These are phyloP conservation scores for Emydoidea blandingii DNA, from an alignment of 2,797 vertebrate species.

Conservation along the genomic window DNA sequence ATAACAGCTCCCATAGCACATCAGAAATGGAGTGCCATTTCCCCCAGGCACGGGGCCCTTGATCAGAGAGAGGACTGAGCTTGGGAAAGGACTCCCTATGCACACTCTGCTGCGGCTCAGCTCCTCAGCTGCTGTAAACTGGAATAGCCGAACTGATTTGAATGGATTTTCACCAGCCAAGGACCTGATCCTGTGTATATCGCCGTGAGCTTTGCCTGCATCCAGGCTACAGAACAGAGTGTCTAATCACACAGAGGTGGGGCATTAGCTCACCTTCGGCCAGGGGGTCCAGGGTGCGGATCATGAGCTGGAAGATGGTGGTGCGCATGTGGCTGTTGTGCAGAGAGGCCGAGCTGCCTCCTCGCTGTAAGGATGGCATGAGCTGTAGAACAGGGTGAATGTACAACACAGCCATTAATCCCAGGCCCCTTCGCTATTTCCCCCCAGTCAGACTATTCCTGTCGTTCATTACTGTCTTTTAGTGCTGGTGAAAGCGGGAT, in stretches of 20 bases:
- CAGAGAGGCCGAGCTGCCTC: constrained; percentile 92
- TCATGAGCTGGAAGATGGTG: constrained; percentile 96
- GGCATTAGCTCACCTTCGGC: constrained; percentile 89
- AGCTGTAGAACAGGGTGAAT: constrained; percentile 81
- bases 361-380: constrained; percentile 87
- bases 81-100: background rate
- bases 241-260: background rate
- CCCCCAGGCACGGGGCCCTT: background rate
- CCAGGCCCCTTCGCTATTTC: background rate
- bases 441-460: fast-evolving
- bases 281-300: constrained; percentile 94
- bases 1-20: too few species aligned
- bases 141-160: background rate
- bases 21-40: background rate
- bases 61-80: too few species aligned
- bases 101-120: background rate
- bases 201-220: background rate
- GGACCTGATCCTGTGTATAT: background rate
- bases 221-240: background rate
- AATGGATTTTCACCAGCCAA: too few species aligned
- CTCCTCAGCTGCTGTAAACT: background rate
- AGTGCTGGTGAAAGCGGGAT: background rate
- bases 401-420: constrained; percentile 53
- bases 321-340: constrained; percentile 95
- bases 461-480: background rate